phyloP scores from a whole-genome alignment of 2,888 invertebrate species.

The Plutella xylostella region DNA sequence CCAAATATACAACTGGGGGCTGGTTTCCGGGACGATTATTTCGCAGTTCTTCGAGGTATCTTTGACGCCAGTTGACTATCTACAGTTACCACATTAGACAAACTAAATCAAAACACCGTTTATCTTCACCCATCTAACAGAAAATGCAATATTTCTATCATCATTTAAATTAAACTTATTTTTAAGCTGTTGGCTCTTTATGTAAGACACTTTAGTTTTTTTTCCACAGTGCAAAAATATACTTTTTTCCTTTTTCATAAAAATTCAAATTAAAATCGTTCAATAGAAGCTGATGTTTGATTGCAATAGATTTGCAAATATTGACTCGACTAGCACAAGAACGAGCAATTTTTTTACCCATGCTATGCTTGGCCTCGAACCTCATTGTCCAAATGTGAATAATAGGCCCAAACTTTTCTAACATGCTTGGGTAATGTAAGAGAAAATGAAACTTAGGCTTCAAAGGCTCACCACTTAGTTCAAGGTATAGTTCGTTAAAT shows the following conservation, averaged over 20 bases:
- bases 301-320: not conserved
- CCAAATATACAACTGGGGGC: not conserved
- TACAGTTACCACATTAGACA: too few species aligned
- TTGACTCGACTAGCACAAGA: not conserved
- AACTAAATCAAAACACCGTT: too few species aligned
- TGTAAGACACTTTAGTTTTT: too few species aligned
- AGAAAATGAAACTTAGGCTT: constrained; percentile 6
- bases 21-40: not conserved
- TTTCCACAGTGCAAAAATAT: too few species aligned
- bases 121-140: too few species aligned
- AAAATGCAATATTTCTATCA: too few species aligned
- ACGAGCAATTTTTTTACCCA: constrained; percentile 1
- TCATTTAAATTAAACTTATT: too few species aligned
- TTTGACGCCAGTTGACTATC: not conserved
- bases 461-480: not conserved
- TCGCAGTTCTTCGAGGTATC: not conserved
- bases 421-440: constrained; percentile 3
- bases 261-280: too few species aligned
- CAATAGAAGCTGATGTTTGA: not conserved
- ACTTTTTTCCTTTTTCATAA: too few species aligned
- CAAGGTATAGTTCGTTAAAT: not conserved
- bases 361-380: constrained; percentile 7
- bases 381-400: constrained; percentile 8
- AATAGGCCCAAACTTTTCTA: constrained; percentile 6
- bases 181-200: too few species aligned